Evolutionary conservation across 2,888 invertebrate species (phyloP).

Genomic region (Lysandra bellargus): DNA sequence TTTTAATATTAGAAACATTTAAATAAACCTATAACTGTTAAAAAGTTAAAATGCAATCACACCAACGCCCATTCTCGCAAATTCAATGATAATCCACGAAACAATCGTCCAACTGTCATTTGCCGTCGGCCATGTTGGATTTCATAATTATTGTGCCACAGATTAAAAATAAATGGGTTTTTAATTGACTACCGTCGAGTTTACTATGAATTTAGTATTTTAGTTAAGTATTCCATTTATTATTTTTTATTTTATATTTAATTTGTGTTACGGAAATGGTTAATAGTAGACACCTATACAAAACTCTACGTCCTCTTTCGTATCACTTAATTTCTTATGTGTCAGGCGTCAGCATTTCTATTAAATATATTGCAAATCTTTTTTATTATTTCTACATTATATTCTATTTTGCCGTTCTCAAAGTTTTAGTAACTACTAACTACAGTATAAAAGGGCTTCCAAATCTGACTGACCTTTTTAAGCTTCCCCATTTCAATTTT

Average conservation of each 20-base stretch:
- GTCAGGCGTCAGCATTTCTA: no score
- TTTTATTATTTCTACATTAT: background rate
- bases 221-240: background rate
- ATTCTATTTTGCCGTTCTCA: background rate
- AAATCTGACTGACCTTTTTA: background rate
- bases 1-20: background rate
- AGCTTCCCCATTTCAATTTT: background rate
- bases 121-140: background rate
- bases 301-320: no score
- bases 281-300: no score
- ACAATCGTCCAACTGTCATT: conserved; percentile 7
- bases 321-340: no score
- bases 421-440: background rate
- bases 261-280: no score
- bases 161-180: conserved; percentile 14
- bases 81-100: conserved; percentile 19
- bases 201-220: background rate
- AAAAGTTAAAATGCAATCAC: conserved; percentile 14
- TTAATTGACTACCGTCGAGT: background rate
- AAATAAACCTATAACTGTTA: background rate
- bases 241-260: no score
- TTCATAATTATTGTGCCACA: conserved; percentile 1
- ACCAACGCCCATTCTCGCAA: conserved; percentile 12
- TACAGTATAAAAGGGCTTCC: background rate
- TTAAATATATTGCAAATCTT: background rate